Conservation (phyloP, 2,113 vertebrate species). For the Salminus brasiliensis region DNA sequence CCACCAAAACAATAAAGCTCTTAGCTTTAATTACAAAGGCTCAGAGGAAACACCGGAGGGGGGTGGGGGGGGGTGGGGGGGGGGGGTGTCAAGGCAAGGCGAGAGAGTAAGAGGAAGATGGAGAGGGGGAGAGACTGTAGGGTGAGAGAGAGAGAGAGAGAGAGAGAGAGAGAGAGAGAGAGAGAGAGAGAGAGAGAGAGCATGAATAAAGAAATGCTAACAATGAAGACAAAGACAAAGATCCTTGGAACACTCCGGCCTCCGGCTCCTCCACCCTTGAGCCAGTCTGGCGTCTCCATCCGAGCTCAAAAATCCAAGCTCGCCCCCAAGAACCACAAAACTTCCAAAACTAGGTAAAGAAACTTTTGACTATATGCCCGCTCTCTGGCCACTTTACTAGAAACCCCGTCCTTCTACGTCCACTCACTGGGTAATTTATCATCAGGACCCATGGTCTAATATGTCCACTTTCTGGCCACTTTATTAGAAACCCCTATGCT, state of each 20-base stretch:
- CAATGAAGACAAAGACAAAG: not conserved
- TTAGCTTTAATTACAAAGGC: slow-evolving; percentile 2
- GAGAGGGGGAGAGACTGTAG: not conserved
- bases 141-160: not conserved
- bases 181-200: no score
- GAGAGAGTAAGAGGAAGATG: not conserved
- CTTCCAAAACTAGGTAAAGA: no score
- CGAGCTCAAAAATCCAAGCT: not conserved
- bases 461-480: no score
- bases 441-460: no score
- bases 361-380: no score
- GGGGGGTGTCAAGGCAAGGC: not conserved
- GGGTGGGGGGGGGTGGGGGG: not conserved
- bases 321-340: not conserved
- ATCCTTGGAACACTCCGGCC: not conserved
- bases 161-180: not conserved
- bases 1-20: not conserved
- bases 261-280: not conserved
- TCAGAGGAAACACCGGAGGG: not conserved
- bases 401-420: no score
- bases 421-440: not conserved
- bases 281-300: not conserved
- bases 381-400: no score
- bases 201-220: not conserved
- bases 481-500: no score